These are phyloP conservation scores for Peromyscus leucopus DNA, from an alignment of 2,113 vertebrate species.

Conservation along the genomic window DNA sequence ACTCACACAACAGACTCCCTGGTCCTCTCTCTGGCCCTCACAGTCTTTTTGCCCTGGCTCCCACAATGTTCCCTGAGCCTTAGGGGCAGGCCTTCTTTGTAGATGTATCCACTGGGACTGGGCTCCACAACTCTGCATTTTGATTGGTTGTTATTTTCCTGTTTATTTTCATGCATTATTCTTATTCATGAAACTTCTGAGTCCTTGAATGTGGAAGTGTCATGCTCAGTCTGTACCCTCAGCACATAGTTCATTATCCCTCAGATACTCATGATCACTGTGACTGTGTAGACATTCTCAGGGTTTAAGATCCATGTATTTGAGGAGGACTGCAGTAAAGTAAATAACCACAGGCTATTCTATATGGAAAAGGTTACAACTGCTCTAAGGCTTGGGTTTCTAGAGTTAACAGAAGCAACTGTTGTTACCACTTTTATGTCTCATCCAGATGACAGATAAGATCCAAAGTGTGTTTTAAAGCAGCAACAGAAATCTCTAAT, in stretches of 20 bases:
- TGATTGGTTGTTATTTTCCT: slow-evolving; percentile 15
- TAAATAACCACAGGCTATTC: slow-evolving; percentile 43
- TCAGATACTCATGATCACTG: neutral
- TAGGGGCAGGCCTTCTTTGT: neutral
- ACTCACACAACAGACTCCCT: too few relatives aligned
- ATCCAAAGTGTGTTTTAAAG: slow-evolving; percentile 62
- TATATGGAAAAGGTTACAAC: slow-evolving; percentile 33
- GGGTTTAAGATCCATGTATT: slow-evolving; percentile 29
- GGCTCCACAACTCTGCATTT: neutral
- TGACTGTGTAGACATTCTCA: neutral
- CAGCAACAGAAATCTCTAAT: slow-evolving; percentile 50
- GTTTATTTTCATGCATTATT: slow-evolving; percentile 11
- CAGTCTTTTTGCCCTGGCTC: neutral
- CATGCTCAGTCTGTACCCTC: neutral
- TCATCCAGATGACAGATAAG: slow-evolving; percentile 20
- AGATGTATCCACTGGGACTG: neutral
- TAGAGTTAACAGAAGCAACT: slow-evolving; percentile 44
- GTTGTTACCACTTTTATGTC: slow-evolving; percentile 44
- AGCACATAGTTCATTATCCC: neutral
- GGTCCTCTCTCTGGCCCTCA: neutral
- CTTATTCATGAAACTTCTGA: neutral
- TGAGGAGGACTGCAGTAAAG: slow-evolving; percentile 7
- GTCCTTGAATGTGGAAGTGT: neutral
- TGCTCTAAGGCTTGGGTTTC: slow-evolving; percentile 6
- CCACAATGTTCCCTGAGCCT: neutral